phyloP scores from a whole-genome alignment of 2,888 invertebrate genomes.

The Nemapogon koenigi region DNA sequence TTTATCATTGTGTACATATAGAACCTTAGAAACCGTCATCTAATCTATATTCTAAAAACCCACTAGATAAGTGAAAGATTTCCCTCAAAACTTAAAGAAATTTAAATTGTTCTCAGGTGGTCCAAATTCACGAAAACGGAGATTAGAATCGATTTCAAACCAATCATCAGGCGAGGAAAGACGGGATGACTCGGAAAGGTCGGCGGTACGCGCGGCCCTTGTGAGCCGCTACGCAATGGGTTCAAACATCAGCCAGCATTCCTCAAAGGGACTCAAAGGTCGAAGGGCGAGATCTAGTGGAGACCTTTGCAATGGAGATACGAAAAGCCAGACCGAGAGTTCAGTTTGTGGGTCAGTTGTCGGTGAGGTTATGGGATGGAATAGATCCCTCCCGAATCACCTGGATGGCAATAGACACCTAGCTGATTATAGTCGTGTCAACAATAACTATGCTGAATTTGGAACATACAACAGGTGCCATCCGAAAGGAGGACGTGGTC shows the following conservation, averaged over 20 bases:
- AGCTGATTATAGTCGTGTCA: constrained; percentile 61
- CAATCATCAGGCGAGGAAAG: constrained; percentile 4
- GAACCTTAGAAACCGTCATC: too few relatives aligned
- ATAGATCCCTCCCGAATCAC: constrained; percentile 72
- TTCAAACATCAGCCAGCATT: constrained; percentile 80
- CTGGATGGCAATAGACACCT: constrained; percentile 68
- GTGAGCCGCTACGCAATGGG: constrained; percentile 71
- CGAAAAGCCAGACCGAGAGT: constrained; percentile 52
- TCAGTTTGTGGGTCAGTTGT: constrained; percentile 59
- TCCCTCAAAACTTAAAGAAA: too few relatives aligned
- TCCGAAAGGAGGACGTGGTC: constrained; percentile 50
- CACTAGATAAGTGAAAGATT: too few relatives aligned
- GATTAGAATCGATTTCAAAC: constrained; percentile 1
- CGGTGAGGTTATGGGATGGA: constrained; percentile 60
- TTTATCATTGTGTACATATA: too few relatives aligned
- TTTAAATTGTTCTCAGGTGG: too few relatives aligned
- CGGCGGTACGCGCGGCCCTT: constrained; percentile 31
- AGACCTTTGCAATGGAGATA: constrained; percentile 73
- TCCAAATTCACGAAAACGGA: background rate
- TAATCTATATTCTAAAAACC: too few relatives aligned
- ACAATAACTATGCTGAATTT: constrained; percentile 61
- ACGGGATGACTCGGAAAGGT: constrained; percentile 4
- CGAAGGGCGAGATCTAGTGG: constrained; percentile 77
- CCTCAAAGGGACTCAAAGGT: constrained; percentile 74
- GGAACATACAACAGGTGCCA: constrained; percentile 47